Percentiles rank a stretch among this genome's conserved stretches.
Conservation (phyloP, 2,113 vertebrate genomes). For the Phaetusa simplex region DNA sequence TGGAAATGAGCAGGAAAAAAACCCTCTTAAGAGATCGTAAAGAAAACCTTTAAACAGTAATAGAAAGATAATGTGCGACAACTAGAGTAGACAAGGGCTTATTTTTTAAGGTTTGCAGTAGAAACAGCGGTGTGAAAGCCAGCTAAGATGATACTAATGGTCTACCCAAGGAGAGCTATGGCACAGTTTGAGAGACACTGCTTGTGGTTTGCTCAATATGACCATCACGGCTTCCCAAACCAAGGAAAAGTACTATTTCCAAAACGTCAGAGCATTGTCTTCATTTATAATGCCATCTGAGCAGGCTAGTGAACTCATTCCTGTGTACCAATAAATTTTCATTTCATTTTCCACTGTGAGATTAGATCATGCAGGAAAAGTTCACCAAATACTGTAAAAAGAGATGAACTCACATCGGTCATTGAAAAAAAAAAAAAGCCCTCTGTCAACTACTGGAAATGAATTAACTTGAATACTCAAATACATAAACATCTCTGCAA, state of each 20-base stretch:
- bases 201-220: background rate
- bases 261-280: background rate
- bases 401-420: slow-evolving; percentile 72
- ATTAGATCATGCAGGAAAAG: slow-evolving; percentile 76
- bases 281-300: slow-evolving; percentile 8
- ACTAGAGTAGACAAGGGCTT: background rate
- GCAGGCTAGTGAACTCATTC: slow-evolving; percentile 58
- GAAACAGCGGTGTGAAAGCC: background rate
- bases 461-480: slow-evolving; percentile 66
- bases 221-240: background rate
- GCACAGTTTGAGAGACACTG: background rate
- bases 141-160: background rate
- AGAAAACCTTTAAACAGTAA: background rate
- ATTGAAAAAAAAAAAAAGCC: slow-evolving; percentile 10
- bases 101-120: background rate
- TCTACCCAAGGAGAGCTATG: background rate
- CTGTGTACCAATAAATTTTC: slow-evolving; percentile 69
- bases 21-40: rapidly evolving
- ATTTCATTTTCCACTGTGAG: slow-evolving; percentile 72
- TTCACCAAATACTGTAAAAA: slow-evolving; percentile 72
- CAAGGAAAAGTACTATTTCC: background rate
- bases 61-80: background rate
- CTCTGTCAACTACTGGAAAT: slow-evolving; percentile 70
- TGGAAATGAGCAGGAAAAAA: background rate
- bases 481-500: slow-evolving; percentile 65